Evolutionary conservation across 2,888 invertebrate species (phyloP).

Genomic region (Pardosa pseudoannulata): DNA sequence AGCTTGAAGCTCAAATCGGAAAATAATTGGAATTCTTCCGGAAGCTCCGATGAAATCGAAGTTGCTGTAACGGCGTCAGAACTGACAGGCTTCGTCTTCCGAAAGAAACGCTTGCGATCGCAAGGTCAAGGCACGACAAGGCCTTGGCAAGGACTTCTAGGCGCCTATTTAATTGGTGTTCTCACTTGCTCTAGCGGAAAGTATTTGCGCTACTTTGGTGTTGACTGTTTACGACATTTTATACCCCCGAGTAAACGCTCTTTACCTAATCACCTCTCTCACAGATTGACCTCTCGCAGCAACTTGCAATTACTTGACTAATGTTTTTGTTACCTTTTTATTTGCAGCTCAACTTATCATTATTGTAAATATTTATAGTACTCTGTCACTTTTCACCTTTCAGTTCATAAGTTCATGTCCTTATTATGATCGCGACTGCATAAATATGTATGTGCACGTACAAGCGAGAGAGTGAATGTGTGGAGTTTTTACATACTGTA

Average conservation of each 20-base stretch:
- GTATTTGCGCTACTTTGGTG: neutral
- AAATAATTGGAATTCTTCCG: constrained; percentile 58
- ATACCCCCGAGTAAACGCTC: neutral
- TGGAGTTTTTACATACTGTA: no score
- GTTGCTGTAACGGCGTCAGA: constrained; percentile 36
- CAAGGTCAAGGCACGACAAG: constrained; percentile 57
- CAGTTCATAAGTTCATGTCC: neutral
- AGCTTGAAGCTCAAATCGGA: neutral
- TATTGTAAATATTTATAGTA: neutral
- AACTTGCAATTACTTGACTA: neutral
- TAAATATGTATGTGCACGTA: no score
- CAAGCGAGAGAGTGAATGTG: no score
- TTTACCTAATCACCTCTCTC: neutral
- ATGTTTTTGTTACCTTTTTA: neutral
- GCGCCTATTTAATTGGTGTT: constrained; percentile 61
- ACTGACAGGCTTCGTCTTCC: neutral
- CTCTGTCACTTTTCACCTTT: neutral
- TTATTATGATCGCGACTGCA: neutral
- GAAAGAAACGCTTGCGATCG: constrained; percentile 24
- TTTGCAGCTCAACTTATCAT: neutral
- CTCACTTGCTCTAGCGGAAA: neutral
- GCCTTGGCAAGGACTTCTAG: constrained; percentile 65
- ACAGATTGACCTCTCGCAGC: neutral
- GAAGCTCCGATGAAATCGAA: constrained; percentile 23
- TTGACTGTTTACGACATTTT: constrained; percentile 1